Base-by-base conservation (phyloP, 2,113 vertebrate species). In the Thamnophis sirtalis region DNA sequence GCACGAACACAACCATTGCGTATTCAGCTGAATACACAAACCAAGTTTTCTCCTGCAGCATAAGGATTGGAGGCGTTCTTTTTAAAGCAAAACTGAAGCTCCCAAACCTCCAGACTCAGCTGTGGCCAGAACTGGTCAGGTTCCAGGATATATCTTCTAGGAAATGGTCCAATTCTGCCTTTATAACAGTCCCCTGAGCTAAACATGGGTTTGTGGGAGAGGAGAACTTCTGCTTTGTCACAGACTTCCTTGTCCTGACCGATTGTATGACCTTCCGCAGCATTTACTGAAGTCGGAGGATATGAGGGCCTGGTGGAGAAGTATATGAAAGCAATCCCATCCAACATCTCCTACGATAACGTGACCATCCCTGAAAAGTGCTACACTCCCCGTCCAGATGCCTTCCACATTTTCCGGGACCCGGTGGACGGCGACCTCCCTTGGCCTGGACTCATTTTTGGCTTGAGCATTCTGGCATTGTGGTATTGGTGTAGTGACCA, bases 401-500 rank as follows among this genome's bases (percentile, higher is more conserved):
- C 99, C 54, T 99, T 99, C 92, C 98, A 99, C 93, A 94, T 99
- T 92, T 99, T 99, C 92, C 97, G 99, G 38, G 96, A 99, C 17
- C 89, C 99, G 0, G 0, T 98, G 68, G 98, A 1, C 0, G 99
- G 98, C 9, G 99, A 99, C 92, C 2, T 99, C 92, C 99, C 99
- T 0, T 99, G 99, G 99, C 99, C 99, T 0, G 99, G 98, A 6
- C 93, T 99, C 0, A 3, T 98, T 92, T 99, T 99, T 21, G 99
- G 99, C 53, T 89, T 99, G 54, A 97, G 97, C 92, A 98, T 99
- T 94, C 55, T 99, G 21, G 97, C 98, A 48, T 13, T 96, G 89
- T 99, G 99, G 99, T 99, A 99, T 95, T 99, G 98, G 98, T 99
- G 99, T 96, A 99, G 99, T 0, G 99, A 99, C 86, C 99, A 99